Conservation (phyloP, 2,888 invertebrate genomes). For the Mylabris sibirica region DNA sequence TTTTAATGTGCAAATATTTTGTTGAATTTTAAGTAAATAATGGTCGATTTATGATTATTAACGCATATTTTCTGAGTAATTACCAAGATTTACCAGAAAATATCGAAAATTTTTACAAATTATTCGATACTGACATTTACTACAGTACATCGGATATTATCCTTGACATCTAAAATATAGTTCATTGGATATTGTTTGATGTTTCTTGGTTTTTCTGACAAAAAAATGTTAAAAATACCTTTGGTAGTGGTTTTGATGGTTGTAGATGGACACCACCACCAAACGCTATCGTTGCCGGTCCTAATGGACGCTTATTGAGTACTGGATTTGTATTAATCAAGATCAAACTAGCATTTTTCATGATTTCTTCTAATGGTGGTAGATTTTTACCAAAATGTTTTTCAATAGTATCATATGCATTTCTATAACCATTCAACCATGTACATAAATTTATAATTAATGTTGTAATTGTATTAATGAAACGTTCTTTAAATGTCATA, state of each 20-base stretch:
- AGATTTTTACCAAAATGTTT: conserved; percentile 45
- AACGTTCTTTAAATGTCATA: too few relatives aligned
- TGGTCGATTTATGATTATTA: neutral
- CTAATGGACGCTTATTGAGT: conserved; percentile 44
- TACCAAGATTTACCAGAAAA: neutral
- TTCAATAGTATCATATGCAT: conserved; percentile 21
- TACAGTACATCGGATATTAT: too few relatives aligned
- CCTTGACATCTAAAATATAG: too few relatives aligned
- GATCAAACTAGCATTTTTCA: conserved; percentile 40
- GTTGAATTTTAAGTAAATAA: too few relatives aligned
- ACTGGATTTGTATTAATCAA: conserved; percentile 47
- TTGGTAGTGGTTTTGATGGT: too few relatives aligned
- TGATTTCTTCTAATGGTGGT: conserved; percentile 41
- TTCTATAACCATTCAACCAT: neutral
- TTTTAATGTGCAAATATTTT: too few relatives aligned
- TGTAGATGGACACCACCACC: too few relatives aligned
- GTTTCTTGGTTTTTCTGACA: conserved; percentile 44
- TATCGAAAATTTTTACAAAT: too few relatives aligned
- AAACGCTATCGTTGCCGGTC: too few relatives aligned
- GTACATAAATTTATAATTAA: neutral
- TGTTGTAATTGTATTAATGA: conserved; percentile 9
- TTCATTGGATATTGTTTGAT: neutral
- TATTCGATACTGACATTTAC: too few relatives aligned
- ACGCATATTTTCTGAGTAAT: conserved; percentile 26
- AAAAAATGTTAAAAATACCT: conserved; percentile 43